Evolutionary conservation across 2,888 invertebrate species (phyloP).

Genomic region (Andrena hattorfiana): DNA sequence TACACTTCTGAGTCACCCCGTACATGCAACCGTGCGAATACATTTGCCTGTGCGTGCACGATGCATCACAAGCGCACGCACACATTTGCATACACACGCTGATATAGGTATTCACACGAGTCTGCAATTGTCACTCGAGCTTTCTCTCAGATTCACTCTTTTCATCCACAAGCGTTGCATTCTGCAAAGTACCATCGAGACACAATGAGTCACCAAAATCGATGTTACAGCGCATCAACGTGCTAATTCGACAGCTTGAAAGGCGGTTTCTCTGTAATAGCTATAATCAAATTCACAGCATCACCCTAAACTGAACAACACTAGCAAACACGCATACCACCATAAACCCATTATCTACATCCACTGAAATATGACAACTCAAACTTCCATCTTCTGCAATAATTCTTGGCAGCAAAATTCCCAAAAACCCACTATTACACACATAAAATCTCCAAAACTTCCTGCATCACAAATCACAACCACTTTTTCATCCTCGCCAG

Average conservation of each 20-base stretch:
- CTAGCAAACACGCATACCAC: not conserved
- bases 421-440: not conserved
- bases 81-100: not conserved
- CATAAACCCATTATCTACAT: too few species aligned
- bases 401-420: not conserved
- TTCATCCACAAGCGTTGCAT: not conserved
- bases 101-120: not conserved
- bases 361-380: too few species aligned
- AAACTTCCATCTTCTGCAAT: not conserved
- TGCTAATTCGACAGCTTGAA: constrained; percentile 1
- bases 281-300: constrained; percentile 9
- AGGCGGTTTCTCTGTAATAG: not conserved
- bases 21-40: constrained; percentile 5
- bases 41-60: not conserved
- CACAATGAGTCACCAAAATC: not conserved
- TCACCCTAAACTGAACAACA: constrained; percentile 1
- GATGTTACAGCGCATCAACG: not conserved
- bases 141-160: not conserved
- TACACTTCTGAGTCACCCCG: not conserved
- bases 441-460: not conserved
- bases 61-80: not conserved
- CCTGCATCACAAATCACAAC: not conserved
- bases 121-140: not conserved
- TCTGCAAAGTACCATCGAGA: not conserved
- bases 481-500: too few species aligned